Conservation (phyloP, 1,140 invertebrate genomes). For the Drosophila melanica region DNA sequence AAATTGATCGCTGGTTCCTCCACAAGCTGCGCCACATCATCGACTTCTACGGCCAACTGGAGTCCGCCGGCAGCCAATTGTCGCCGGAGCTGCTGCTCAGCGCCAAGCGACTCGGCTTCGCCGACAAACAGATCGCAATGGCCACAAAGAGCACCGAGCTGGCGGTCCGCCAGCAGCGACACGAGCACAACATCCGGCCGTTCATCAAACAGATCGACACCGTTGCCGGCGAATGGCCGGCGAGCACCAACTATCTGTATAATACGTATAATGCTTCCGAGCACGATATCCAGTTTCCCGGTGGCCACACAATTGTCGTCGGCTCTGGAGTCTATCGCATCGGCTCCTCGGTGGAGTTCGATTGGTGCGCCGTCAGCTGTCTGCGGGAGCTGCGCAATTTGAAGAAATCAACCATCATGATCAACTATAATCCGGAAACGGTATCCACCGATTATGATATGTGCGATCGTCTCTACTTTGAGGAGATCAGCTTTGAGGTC, state of each 20-base stretch:
- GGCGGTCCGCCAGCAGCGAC: conserved; percentile 89
- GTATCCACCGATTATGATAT: conserved; percentile 99
- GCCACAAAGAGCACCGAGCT: conserved; percentile 94
- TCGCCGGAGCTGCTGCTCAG: conserved; percentile 87
- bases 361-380: conserved; percentile 99
- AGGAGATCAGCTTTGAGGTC: conserved; percentile 99
- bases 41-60: conserved; percentile 87
- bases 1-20: conserved; percentile 99
- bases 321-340: conserved; percentile 99
- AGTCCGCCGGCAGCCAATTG: conserved; percentile 86
- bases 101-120: conserved; percentile 98
- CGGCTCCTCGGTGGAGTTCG: conserved; percentile 99
- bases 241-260: conserved; percentile 98
- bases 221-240: conserved; percentile 99
- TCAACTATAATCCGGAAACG: conserved; percentile 99
- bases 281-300: conserved; percentile 94
- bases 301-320: conserved; percentile 92
- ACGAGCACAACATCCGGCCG: conserved; percentile 91
- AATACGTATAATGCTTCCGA: conserved; percentile 96
- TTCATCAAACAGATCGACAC: conserved; percentile 99
- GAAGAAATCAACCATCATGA: conserved; percentile 97
- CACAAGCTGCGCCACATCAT: conserved; percentile 98
- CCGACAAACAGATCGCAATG: conserved; percentile 97
- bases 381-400: conserved; percentile 94
- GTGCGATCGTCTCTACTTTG: conserved; percentile 99